A percentile compares a stretch with the other conserved stretches of the same genome.
phyloP scores from a whole-genome alignment of 2,888 invertebrate species.

The Drosophila emarginata region DNA sequence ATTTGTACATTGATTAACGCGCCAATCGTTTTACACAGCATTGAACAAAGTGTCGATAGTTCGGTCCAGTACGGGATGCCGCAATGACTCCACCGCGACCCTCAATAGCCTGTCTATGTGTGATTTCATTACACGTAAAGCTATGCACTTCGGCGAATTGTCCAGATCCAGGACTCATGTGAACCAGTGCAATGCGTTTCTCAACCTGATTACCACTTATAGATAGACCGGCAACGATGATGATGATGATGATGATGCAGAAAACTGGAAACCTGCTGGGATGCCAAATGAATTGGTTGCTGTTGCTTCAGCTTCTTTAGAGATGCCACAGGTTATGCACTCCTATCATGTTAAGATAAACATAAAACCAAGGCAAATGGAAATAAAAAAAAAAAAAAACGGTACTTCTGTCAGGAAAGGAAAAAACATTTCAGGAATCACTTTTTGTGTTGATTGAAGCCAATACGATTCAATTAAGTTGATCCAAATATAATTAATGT shows the following conservation, averaged over 20 bases:
- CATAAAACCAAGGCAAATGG: not conserved
- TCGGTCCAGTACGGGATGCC: slow-evolving; percentile 18
- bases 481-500: not conserved
- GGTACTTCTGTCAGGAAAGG: slow-evolving; percentile 1
- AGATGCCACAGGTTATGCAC: slow-evolving; percentile 39
- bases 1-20: slow-evolving; percentile 80
- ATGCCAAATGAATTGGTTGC: slow-evolving; percentile 76
- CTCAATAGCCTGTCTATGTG: slow-evolving; percentile 52
- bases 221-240: slow-evolving; percentile 60
- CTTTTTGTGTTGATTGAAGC: not conserved
- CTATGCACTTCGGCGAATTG: slow-evolving; percentile 61
- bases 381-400: not conserved
- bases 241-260: slow-evolving; percentile 22
- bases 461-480: slow-evolving; percentile 1
- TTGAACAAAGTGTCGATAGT: slow-evolving; percentile 64
- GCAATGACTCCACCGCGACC: not conserved
- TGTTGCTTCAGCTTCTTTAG: slow-evolving; percentile 18
- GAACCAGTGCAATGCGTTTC: slow-evolving; percentile 62
- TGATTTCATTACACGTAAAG: slow-evolving; percentile 73
- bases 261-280: slow-evolving; percentile 69
- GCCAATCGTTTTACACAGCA: slow-evolving; percentile 77
- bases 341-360: not conserved
- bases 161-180: slow-evolving; percentile 39
- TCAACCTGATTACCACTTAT: slow-evolving; percentile 78
- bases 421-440: not conserved